phyloP scores from a whole-genome alignment of 2,888 invertebrate genomes.

The Coenonympha glycerion region DNA sequence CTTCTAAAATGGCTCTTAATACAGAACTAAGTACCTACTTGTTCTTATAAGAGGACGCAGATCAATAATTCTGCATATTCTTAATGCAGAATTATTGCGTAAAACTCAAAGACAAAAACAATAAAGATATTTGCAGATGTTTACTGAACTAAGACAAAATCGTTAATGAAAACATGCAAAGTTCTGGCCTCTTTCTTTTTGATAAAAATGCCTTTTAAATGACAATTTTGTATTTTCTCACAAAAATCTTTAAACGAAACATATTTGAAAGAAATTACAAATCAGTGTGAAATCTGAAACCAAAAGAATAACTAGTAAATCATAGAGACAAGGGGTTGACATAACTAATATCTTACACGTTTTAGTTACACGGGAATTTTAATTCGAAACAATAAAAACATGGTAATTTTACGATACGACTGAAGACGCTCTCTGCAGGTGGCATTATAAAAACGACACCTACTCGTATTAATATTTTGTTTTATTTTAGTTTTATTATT shows the following conservation, averaged over 20 bases:
- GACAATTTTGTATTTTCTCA: too few species aligned
- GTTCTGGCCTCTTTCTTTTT: too few species aligned
- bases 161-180: too few species aligned
- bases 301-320: conserved; percentile 34
- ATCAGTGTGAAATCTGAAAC: conserved; percentile 23
- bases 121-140: too few species aligned
- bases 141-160: too few species aligned
- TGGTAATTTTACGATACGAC: conserved; percentile 38
- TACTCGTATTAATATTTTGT: conserved; percentile 37
- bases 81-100: too few species aligned
- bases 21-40: background rate
- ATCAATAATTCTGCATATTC: too few species aligned
- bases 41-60: too few species aligned
- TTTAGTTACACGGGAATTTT: conserved; percentile 43
- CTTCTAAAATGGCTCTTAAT: conserved; percentile 10
- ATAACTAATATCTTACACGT: conserved; percentile 20
- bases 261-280: too few species aligned
- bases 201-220: too few species aligned
- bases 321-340: conserved; percentile 49
- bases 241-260: too few species aligned
- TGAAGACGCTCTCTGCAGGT: conserved; percentile 50
- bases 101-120: too few species aligned
- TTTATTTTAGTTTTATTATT: conserved; percentile 13
- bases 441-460: conserved; percentile 47
- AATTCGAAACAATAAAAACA: conserved; percentile 38